A percentile compares a stretch with the other conserved stretches of the same genome.
These are phyloP conservation scores for Lipotes vexillifer DNA, from an alignment of 2,113 vertebrate genomes.

Conservation along the genomic window DNA sequence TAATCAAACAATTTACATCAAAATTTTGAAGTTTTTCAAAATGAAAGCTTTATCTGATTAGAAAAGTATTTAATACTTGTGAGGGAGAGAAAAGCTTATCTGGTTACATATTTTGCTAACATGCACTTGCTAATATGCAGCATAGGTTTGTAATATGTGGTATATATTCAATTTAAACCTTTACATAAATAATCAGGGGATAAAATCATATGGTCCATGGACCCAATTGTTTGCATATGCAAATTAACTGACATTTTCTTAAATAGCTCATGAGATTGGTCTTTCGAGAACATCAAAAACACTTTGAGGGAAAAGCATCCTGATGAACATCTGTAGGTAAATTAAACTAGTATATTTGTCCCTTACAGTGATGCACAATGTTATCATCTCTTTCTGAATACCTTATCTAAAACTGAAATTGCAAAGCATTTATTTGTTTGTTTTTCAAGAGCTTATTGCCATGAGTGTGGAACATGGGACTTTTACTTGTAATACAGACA, in stretches of 20 bases:
- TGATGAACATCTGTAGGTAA: conserved; percentile 38
- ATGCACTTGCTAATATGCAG: background rate
- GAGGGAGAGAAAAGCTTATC: background rate
- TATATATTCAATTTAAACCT: background rate
- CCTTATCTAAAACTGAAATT: conserved; percentile 26
- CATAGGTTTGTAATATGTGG: background rate
- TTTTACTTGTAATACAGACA: conserved; percentile 34
- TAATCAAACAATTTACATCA: background rate
- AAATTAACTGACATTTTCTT: conserved; percentile 22
- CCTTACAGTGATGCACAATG: background rate
- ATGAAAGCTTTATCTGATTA: background rate
- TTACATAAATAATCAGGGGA: conserved; percentile 34
- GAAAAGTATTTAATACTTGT: background rate
- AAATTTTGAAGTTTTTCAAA: background rate
- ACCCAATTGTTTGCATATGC: conserved; percentile 7
- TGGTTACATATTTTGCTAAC: background rate
- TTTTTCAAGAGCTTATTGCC: conserved; percentile 25
- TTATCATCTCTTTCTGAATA: conserved; percentile 42
- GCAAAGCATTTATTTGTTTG: conserved; percentile 26
- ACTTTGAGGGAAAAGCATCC: background rate
- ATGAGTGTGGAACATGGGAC: conserved; percentile 26
- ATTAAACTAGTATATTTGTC: conserved; percentile 25
- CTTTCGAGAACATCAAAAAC: conserved; percentile 53
- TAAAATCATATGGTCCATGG: conserved; percentile 13
- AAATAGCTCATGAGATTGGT: conserved; percentile 8